Conservation (phyloP, 2,113 vertebrate species). For the Coryphaenoides rupestris region DNA sequence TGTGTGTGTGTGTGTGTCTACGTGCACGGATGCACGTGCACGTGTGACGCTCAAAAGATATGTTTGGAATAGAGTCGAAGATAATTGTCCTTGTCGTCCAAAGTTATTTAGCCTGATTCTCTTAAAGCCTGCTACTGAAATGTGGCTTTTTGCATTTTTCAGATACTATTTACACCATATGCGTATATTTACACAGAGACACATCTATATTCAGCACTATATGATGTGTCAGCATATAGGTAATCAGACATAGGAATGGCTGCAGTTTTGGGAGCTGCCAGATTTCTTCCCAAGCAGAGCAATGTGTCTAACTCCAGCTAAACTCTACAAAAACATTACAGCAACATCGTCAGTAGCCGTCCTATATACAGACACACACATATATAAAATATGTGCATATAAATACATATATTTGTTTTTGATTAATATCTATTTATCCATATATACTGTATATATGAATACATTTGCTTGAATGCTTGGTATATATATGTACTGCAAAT, state of each 20-base stretch:
- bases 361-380: constrained; percentile 79
- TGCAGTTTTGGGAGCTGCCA: constrained; percentile 87
- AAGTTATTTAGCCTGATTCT: constrained; percentile 69
- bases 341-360: constrained; percentile 91
- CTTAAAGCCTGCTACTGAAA: constrained; percentile 71
- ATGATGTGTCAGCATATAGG: constrained; percentile 68
- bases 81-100: constrained; percentile 67
- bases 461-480: constrained; percentile 84
- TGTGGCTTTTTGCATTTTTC: constrained; percentile 74
- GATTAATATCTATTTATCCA: constrained; percentile 79
- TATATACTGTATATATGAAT: constrained; percentile 81
- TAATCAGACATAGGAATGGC: constrained; percentile 83
- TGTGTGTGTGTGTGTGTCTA: constrained; percentile 10
- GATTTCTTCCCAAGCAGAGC: constrained; percentile 84
- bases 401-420: constrained; percentile 77
- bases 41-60: constrained; percentile 65
- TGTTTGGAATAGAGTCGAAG: constrained; percentile 71
- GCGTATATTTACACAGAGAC: constrained; percentile 50
- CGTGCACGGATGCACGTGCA: constrained; percentile 30
- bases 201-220: constrained; percentile 55
- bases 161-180: constrained; percentile 72
- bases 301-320: constrained; percentile 92
- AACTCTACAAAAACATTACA: constrained; percentile 96
- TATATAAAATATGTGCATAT: constrained; percentile 79
- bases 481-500: constrained; percentile 96